Evolutionary conservation across 1,140 invertebrate species (phyloP), one percentile per base, ranked within the genome.

Genomic region (Pachypeltis micranthus): DNA sequence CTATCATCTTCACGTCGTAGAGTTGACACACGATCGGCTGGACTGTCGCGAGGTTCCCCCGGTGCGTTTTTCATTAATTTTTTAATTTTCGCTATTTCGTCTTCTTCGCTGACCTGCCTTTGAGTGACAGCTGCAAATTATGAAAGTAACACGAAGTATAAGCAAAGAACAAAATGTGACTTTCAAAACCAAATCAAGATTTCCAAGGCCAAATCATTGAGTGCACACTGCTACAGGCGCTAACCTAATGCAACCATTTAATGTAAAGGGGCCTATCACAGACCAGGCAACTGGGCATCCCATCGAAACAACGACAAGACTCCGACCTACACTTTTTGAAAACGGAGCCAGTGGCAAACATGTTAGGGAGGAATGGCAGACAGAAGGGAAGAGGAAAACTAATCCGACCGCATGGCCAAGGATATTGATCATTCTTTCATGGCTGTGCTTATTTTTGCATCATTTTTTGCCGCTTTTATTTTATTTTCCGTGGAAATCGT

Each of bases 41-140:
- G 69, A 1, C 81, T 79, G 19, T 81, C 74, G 16, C 82, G 72
- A 4, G 74, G 79, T 10, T 83, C 78, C 44, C 79, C 84, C 28
- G 71, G 68, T 21, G 71, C 70, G 21, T 70, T 74, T 76, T 93
- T 93, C 69, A 92, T 93, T 73, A 88, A 85, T 70, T 88, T 86
- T 75, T 94, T 94, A 66, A 93, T 89, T 70, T 86, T 85, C 7
- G 87, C 80, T 66, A 93, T 91, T 74, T 94, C 91, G 73, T 94
- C 91, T 70, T 93, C 90, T 75, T 91, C 90, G 72, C 87, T 90
- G 19, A 86, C 77, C 74, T 91, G 88, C 63, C 87, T 79, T 34
- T 69, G 67, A 3, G 69, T 44, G 14, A 59, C 64, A 59, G 47
- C 58, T 56, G 44, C 3, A 54, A 54, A 61, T 19, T 19, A 21